phyloP scores from a whole-genome alignment of 2,113 vertebrate species.

The Dipodomys stephensi region DNA sequence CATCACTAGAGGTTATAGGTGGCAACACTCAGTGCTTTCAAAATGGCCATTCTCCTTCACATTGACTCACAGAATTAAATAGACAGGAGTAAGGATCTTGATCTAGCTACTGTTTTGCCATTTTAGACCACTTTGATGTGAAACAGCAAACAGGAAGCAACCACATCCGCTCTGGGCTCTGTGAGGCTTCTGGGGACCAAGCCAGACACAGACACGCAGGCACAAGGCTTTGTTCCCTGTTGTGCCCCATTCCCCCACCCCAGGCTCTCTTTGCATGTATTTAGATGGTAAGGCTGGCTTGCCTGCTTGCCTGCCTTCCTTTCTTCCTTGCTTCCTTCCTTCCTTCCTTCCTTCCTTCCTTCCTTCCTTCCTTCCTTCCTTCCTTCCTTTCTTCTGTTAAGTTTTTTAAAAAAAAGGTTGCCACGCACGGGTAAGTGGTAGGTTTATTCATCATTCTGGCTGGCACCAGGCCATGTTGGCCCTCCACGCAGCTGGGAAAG shows the following conservation, averaged over 20 bases:
- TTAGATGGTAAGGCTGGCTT: too few species aligned
- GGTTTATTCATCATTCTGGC: too few species aligned
- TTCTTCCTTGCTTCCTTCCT: not conserved
- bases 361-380: too few species aligned
- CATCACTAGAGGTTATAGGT: not conserved
- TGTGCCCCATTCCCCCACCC: not conserved
- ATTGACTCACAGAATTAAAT: not conserved
- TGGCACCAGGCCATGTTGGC: too few species aligned
- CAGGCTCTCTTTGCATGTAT: not conserved
- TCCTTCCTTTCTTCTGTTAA: too few species aligned
- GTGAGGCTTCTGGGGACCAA: not conserved
- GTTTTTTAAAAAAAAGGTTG: too few species aligned
- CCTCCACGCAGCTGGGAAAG: too few species aligned
- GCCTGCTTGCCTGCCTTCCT: not conserved
- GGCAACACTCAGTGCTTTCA: conserved; percentile 3
- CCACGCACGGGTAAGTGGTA: too few species aligned
- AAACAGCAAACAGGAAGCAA: conserved; percentile 58
- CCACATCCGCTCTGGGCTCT: not conserved
- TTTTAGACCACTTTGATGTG: not conserved
- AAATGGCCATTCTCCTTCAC: not conserved
- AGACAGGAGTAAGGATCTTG: not conserved
- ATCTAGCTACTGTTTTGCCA: not conserved
- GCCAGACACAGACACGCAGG: too few species aligned
- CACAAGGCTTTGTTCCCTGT: not conserved
- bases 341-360: not conserved